Percentiles rank a stretch among this genome's conserved stretches.
phyloP scores from a whole-genome alignment of 2,113 vertebrate species.

The Polyodon spathula region DNA sequence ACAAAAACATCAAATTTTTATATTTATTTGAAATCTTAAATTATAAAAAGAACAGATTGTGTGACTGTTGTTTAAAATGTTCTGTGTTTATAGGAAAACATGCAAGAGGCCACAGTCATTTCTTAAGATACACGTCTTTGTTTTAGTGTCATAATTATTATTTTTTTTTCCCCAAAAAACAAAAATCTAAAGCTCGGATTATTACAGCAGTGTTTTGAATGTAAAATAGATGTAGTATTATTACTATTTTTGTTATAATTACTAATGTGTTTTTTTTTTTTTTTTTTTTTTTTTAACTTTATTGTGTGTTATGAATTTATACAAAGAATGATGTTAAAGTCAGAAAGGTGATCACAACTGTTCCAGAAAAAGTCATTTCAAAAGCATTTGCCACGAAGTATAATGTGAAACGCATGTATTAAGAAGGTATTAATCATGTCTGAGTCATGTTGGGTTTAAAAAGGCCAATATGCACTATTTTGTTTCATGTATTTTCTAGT shows the following conservation, averaged over 20 bases:
- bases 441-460: slow-evolving; percentile 47
- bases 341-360: slow-evolving; percentile 17
- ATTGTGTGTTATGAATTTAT: not conserved
- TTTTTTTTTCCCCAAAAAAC: no score
- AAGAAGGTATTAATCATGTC: slow-evolving; percentile 57
- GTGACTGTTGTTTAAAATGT: slow-evolving; percentile 1
- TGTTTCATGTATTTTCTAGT: slow-evolving; percentile 71
- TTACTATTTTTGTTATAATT: no score
- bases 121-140: slow-evolving; percentile 3
- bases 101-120: slow-evolving; percentile 2
- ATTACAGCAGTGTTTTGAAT: slow-evolving; percentile 37
- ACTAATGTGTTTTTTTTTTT: not conserved
- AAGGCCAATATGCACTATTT: slow-evolving; percentile 68
- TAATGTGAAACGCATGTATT: slow-evolving; percentile 65
- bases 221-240: no score
- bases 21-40: slow-evolving; percentile 14
- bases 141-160: no score
- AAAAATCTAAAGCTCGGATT: slow-evolving; percentile 18
- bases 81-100: slow-evolving; percentile 9
- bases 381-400: slow-evolving; percentile 32
- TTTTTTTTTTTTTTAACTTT: no score
- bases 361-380: slow-evolving; percentile 14
- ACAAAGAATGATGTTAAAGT: not conserved
- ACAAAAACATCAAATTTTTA: slow-evolving; percentile 3
- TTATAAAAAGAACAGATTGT: slow-evolving; percentile 4